Base-by-base conservation (phyloP, 2,113 vertebrate species). In the Gobius niger region DNA sequence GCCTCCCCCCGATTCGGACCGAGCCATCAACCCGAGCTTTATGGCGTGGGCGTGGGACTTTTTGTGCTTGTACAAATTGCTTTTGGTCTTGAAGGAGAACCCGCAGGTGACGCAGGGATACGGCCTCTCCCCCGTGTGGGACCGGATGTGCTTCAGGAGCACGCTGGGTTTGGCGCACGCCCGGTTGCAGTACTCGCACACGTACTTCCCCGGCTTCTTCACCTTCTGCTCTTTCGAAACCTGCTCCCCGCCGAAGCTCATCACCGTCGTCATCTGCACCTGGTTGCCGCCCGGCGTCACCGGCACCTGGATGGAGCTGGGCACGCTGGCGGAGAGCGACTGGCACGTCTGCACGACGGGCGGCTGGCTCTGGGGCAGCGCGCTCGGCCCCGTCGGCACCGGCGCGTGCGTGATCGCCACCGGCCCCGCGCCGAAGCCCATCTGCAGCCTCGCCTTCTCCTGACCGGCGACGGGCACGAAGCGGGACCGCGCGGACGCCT, bases 41-140 rank as follows among this genome's bases (percentile, higher is more conserved):
- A 98, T 96, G 11, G 96, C 95, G 5, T 99, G 98, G 1, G 98
- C 96, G n/a, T 99, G 97, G 19, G 98, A 99, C 42, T 99, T 99
- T 88, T 98, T 99, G 94, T 99, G 98, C 94, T 99, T 99, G 86
- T 99, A 99, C 51, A 99, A 87, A 84, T 99, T 99, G 86, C 97
- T 99, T 92, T 99, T 99, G 73, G 98, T 99, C 90, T 99, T 99
- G 88, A 99, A 99, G 0, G 98, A 99, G 90, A 99, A 99, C n/a
- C 96, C 97, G 79, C 98, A 99, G 0, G 98, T 98, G 62, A 98
- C 93, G 78, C 98, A 99, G 24, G 97, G 98, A 77, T 99, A 99
- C 0, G 98, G 98, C 18, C 98, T 93, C 76, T 99, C 98, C 63
- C 98, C 98, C 1, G 98, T 99, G 89, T 99, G 98, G 63, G 98